A percentile compares a stretch with the other conserved stretches of the same genome.
phyloP scores from a whole-genome alignment of 2,797 vertebrate genomes.

The Tympanoctomys barrerae region DNA sequence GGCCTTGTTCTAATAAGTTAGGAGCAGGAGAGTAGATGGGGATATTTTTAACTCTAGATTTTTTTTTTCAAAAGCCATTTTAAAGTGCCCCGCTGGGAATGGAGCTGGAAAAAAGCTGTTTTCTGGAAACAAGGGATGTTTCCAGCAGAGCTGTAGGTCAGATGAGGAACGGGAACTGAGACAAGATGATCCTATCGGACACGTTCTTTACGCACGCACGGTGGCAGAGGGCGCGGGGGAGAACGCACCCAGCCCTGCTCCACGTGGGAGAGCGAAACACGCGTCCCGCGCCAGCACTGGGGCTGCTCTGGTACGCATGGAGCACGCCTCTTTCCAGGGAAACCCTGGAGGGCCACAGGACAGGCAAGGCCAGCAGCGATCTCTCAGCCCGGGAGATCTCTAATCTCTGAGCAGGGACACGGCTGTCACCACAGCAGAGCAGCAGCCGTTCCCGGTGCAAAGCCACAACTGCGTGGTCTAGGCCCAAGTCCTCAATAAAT shows the following conservation, averaged over 20 bases:
- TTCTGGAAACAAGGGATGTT: slow-evolving; percentile 70
- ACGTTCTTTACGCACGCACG: neutral
- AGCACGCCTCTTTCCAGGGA: neutral
- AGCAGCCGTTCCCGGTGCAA: slow-evolving; percentile 38
- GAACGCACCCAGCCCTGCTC: neutral
- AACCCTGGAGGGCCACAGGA: neutral
- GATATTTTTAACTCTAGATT: slow-evolving; percentile 77
- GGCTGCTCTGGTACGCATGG: neutral
- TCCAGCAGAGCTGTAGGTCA: slow-evolving; percentile 54
- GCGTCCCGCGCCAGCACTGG: neutral
- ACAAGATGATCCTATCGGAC: neutral
- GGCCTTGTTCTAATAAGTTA: slow-evolving; percentile 82
- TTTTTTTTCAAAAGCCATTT: slow-evolving; percentile 83
- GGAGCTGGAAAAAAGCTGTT: slow-evolving; percentile 73
- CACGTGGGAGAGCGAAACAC: accelerated
- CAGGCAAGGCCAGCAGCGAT: neutral
- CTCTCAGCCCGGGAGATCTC: neutral
- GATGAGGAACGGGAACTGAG: neutral
- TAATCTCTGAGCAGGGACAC: neutral
- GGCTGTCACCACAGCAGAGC: neutral
- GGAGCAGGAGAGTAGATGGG: slow-evolving; percentile 70
- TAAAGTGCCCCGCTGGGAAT: slow-evolving; percentile 78
- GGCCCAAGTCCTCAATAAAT: slow-evolving; percentile 85
- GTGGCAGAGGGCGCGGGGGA: accelerated
- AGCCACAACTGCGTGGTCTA: slow-evolving; percentile 84